Evolutionary conservation across 2,888 invertebrate genomes (phyloP), one percentile per base, ranked within the genome.

Genomic region (Aporophyla lueneburgensis): DNA sequence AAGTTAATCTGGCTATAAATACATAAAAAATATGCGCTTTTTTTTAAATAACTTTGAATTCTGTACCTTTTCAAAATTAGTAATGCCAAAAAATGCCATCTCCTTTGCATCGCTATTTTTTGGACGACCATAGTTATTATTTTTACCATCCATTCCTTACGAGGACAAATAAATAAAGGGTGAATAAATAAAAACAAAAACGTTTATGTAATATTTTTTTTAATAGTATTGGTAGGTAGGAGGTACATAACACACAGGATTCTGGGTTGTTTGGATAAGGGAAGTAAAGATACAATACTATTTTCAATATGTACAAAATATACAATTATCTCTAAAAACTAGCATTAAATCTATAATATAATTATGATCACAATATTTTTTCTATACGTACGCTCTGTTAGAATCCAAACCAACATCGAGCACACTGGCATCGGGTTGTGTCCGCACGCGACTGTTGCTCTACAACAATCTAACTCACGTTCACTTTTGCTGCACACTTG

Each of bases 151-250:
- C 27, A 49, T 49, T n/a, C 16, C 16, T 10, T 43, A 33, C 33
- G 33, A 33, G 33, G 33, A 33, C 33, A 16, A 43, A 27, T 40
- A 1, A 67, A 58, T 33, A 21, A 21, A 12, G 16, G 33, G 5
- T 5, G n/a, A 59, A 71, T 76, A 71, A 89, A 88, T 85, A 90
- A 93, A 40, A 91, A 93, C 43, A 92, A 91, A 93, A 91, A 89
- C 87, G 72, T 89, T 91, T 95, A 95, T 96, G 96, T 96, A 96
- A 96, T 96, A 96, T 96, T 96, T 96, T 96, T n/a, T 97, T 96
- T 96, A 97, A 97, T 97, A 96, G 96, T 97, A 97, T 96, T 97
- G 96, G 96, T 97, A 96, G 96, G 96, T 96, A 97, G 96, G 96
- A 96, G 96, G 96, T 96, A 96, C 96, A 96, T 97, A 96, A 96